Evolutionary conservation across 2,113 vertebrate genomes (phyloP).

Genomic region (Rhea pennata): DNA sequence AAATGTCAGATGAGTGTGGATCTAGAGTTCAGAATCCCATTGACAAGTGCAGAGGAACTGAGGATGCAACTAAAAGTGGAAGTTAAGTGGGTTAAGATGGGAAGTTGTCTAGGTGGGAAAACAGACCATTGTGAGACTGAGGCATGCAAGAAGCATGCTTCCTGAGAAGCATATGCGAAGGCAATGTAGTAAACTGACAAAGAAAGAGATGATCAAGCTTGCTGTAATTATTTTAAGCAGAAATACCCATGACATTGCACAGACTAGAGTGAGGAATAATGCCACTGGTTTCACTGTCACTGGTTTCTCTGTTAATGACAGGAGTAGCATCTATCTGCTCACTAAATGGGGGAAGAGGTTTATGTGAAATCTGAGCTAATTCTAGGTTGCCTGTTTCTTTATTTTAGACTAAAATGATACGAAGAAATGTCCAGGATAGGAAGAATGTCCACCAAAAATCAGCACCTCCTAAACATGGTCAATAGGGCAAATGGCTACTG

Average conservation of each 20-base stretch:
- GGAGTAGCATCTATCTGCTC: neutral
- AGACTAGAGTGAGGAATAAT: neutral
- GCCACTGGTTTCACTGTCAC: neutral
- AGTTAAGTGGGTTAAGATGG: neutral
- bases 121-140: neutral
- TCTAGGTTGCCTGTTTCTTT: neutral
- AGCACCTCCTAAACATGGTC: neutral
- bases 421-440: neutral
- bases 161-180: neutral
- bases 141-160: neutral
- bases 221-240: neutral
- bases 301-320: rapidly evolving
- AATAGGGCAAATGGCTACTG: neutral
- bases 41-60: neutral
- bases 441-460: neutral
- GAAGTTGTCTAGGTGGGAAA: neutral
- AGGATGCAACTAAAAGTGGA: neutral
- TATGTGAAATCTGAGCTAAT: neutral
- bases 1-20: neutral
- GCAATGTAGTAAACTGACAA: neutral
- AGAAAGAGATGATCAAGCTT: neutral
- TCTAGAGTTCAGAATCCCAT: neutral
- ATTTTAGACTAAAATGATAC: neutral
- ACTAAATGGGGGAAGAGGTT: neutral
- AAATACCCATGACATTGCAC: neutral